Evolutionary conservation across 1,140 invertebrate species (phyloP).

Genomic region (Drosophila biarmipes): DNA sequence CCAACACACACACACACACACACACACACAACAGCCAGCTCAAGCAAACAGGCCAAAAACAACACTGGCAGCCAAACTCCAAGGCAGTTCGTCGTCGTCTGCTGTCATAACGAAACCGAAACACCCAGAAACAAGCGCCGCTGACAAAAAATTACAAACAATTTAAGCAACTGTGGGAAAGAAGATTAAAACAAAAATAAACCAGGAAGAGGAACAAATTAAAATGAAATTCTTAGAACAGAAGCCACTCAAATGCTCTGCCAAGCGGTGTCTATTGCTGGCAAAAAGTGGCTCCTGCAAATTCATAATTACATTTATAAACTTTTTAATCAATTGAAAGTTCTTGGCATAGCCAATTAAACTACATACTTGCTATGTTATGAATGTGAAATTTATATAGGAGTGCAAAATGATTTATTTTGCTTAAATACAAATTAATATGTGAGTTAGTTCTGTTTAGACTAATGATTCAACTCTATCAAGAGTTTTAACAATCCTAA

Average conservation of each 20-base stretch:
- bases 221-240: neutral
- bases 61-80: constrained; percentile 18
- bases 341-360: neutral
- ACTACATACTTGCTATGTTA: neutral
- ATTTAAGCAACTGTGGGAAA: constrained; percentile 63
- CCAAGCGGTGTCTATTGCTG: no score
- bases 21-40: constrained; percentile 9
- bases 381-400: neutral
- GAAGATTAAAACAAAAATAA: constrained; percentile 26
- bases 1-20: constrained; percentile 19
- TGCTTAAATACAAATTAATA: no score
- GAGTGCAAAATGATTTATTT: no score
- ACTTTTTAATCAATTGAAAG: neutral
- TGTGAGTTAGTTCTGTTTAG: no score
- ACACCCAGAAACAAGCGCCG: constrained; percentile 59
- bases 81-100: constrained; percentile 43
- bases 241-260: constrained; percentile 3
- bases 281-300: no score
- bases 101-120: constrained; percentile 70
- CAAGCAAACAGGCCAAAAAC: constrained; percentile 16
- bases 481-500: no score
- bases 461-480: no score
- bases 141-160: constrained; percentile 76
- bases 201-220: constrained; percentile 20
- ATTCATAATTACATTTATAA: no score